A percentile compares a stretch with the other conserved stretches of the same genome.
Evolutionary conservation across 1,140 invertebrate species (phyloP).

Genomic region (Bombus vancouverensis): DNA sequence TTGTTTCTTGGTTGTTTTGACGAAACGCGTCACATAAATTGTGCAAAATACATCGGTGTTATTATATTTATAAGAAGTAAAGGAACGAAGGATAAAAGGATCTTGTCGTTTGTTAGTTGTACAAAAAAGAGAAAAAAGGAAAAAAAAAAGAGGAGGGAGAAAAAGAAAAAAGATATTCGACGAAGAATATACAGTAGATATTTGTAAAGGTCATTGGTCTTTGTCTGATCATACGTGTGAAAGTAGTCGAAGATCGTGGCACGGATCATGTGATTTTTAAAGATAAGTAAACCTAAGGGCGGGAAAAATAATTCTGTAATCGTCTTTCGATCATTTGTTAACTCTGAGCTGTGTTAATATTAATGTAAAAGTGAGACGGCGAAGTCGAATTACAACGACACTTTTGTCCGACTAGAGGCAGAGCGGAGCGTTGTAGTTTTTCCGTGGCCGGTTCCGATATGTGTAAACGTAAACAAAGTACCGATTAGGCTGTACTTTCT

Average conservation of each 20-base stretch:
- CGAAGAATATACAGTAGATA: not conserved
- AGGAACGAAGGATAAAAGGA: conserved; percentile 34
- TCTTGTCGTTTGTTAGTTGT: conserved; percentile 16
- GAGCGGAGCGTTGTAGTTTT: conserved; percentile 27
- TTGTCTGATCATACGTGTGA: conserved; percentile 23
- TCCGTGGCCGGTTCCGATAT: conserved; percentile 16
- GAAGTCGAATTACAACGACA: conserved; percentile 56
- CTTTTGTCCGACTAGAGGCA: conserved; percentile 21
- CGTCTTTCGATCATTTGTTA: conserved; percentile 57
- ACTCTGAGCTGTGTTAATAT: conserved; percentile 53
- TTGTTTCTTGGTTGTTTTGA: not conserved
- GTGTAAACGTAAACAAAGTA: conserved; percentile 13
- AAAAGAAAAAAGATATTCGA: not conserved
- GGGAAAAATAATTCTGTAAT: conserved; percentile 47
- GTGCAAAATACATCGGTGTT: not conserved
- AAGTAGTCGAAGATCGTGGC: conserved; percentile 34
- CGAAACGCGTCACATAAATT: not conserved
- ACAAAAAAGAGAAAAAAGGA: not conserved
- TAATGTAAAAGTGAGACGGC: conserved; percentile 29
- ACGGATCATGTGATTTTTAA: conserved; percentile 54
- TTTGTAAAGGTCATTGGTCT: conserved; percentile 1
- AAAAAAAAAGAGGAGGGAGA: not conserved
- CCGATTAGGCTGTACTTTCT: conserved; percentile 25
- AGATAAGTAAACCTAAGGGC: conserved; percentile 46
- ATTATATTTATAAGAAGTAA: not conserved